Evolutionary conservation across 2,797 vertebrate species (phyloP), one percentile per base, ranked within the genome.

Genomic region (Chelonia mydas): DNA sequence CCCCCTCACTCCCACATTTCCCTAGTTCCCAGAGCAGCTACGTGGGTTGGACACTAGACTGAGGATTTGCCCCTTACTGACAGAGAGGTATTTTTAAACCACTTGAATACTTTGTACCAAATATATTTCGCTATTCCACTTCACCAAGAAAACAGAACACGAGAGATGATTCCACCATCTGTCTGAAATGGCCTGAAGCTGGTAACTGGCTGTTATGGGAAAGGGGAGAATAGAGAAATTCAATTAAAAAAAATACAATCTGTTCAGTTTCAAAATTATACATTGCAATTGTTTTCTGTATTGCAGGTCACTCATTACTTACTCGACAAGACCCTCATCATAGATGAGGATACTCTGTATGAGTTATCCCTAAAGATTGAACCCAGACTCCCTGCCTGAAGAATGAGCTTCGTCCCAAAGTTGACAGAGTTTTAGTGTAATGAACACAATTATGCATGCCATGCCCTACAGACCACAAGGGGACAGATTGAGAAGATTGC

Each of bases 261-360:
- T 37, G 10, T 41, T 41, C 68, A 37, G 37, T 72, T 72, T 72
- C 37, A 72, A 37, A 72, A 72, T 37, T 41, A 41, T 72, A 41
- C 21, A 2, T 41, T 72, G 65, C 37, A 41, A 23, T 72, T 95
- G 72, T 47, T 94, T 85, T 81, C 54, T 93, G 25, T 81, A 7
- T 25, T 84, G 50, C 97, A 99, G 99, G 99, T 99, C 96, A 99
- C 99, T 94, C 99, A 99, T 93, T 99, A 99, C 97, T 98, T 99
- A 96, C 97, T 99, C 97, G 99, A 99, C 98, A 99, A 99, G 98
- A 98, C 98, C 31, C 98, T 99, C 92, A 99, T 99, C 97, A 99
- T 99, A 97, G 99, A 99, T 19, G 99, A 99, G 98, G 99, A 99
- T 96, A 99, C 99, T 0, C 98, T 99, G 77, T 99, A 99, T 90